phyloP scores from a whole-genome alignment of 2,888 invertebrate species.

The Ellobium chinense region DNA sequence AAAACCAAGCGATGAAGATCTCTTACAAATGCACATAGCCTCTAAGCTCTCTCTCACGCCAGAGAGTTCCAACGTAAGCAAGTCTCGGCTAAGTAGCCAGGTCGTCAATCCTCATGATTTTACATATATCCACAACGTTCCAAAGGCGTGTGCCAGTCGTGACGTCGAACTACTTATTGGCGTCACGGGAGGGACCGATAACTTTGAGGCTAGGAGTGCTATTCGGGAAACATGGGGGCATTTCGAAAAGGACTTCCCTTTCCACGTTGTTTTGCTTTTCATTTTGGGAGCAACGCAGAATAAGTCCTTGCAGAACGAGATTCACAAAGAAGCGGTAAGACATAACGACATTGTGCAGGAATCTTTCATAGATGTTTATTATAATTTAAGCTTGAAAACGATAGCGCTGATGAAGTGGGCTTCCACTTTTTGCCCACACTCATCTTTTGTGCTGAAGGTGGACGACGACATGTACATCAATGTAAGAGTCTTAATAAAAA shows the following conservation, averaged over 20 bases:
- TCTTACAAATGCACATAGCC: no score
- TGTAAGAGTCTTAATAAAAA: slow-evolving; percentile 51
- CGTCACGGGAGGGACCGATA: slow-evolving; percentile 65
- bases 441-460: slow-evolving; percentile 77
- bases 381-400: slow-evolving; percentile 79
- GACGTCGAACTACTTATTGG: slow-evolving; percentile 57
- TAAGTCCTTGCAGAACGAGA: slow-evolving; percentile 49
- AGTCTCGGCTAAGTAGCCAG: no score
- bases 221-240: slow-evolving; percentile 76
- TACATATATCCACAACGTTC: slow-evolving; percentile 48
- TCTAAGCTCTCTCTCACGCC: no score
- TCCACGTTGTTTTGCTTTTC: slow-evolving; percentile 66
- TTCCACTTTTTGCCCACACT: slow-evolving; percentile 73
- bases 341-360: slow-evolving; percentile 75
- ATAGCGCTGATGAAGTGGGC: slow-evolving; percentile 79
- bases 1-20: no score
- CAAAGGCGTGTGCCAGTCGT: slow-evolving; percentile 42
- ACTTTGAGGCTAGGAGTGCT: slow-evolving; percentile 62
- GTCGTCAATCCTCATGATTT: slow-evolving; percentile 46
- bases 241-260: slow-evolving; percentile 47
- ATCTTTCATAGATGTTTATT: slow-evolving; percentile 77
- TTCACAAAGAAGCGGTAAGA: slow-evolving; percentile 64
- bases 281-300: slow-evolving; percentile 61
- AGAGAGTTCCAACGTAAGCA: no score
- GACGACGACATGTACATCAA: slow-evolving; percentile 70